Percentiles rank a stretch among this genome's conserved stretches.
Evolutionary conservation across 1,140 invertebrate species (phyloP).

Genomic region (Cecropterus lyciades): DNA sequence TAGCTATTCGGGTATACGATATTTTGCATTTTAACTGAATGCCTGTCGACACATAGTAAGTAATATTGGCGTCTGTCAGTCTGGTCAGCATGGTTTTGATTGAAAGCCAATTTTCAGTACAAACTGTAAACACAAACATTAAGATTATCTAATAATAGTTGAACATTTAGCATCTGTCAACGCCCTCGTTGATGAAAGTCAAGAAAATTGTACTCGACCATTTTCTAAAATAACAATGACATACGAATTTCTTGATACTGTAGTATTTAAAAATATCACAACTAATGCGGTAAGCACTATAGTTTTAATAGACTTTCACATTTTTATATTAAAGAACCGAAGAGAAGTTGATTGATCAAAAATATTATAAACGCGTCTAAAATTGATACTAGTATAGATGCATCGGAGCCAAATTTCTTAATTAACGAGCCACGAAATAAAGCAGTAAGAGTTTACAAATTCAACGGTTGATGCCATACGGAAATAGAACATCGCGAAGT

Average conservation of each 20-base stretch:
- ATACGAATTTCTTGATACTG: too few species aligned
- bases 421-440: constrained; percentile 31
- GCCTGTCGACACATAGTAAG: not conserved
- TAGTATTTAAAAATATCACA: too few species aligned
- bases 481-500: constrained; percentile 42
- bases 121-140: constrained; percentile 46
- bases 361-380: too few species aligned
- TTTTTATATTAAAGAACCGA: too few species aligned
- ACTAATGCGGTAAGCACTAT: too few species aligned
- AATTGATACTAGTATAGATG: not conserved
- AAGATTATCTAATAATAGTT: constrained; percentile 38
- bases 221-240: not conserved
- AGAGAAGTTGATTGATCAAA: too few species aligned
- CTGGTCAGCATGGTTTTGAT: constrained; percentile 42
- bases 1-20: too few species aligned
- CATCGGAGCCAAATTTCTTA: constrained; percentile 23
- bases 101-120: constrained; percentile 40
- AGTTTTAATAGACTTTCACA: too few species aligned
- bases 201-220: not conserved
- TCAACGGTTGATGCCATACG: constrained; percentile 28
- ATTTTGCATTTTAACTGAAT: constrained; percentile 6
- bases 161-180: constrained; percentile 27
- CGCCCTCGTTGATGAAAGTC: not conserved
- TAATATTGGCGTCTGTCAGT: constrained; percentile 40
- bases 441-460: constrained; percentile 36